These are phyloP conservation scores for Trichomycterus rosablanca DNA, from an alignment of 2,113 vertebrate species.

Conservation along the genomic window DNA sequence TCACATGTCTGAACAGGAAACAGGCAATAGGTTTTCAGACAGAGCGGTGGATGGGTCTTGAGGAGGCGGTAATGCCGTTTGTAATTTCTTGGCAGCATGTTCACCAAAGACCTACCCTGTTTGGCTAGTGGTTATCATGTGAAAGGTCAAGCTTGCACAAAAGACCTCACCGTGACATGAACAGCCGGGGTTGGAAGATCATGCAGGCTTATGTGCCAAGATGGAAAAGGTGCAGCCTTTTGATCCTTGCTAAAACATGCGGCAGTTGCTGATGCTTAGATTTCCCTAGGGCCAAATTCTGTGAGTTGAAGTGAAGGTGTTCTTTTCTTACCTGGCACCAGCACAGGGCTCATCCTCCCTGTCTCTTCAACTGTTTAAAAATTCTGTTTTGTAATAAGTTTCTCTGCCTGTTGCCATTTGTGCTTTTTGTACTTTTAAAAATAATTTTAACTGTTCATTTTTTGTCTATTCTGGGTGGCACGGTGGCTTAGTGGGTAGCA, in stretches of 20 bases:
- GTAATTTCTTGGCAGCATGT: slow-evolving; percentile 9
- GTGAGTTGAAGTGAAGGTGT: slow-evolving; percentile 23
- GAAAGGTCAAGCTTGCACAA: slow-evolving; percentile 28
- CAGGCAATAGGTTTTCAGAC: slow-evolving; percentile 5
- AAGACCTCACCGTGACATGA: slow-evolving; percentile 25
- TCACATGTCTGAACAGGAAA: slow-evolving; percentile 26
- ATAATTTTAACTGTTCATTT: too few species aligned
- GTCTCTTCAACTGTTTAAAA: too few species aligned
- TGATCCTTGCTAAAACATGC: slow-evolving; percentile 38
- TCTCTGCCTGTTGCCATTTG: too few species aligned
- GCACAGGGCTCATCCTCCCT: slow-evolving; percentile 2
- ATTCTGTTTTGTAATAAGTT: too few species aligned
- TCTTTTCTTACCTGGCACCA: slow-evolving; percentile 16
- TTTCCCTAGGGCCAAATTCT: slow-evolving; percentile 10
- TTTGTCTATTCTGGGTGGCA: too few species aligned
- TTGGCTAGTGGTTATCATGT: slow-evolving; percentile 14
- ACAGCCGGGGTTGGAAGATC: slow-evolving; percentile 37
- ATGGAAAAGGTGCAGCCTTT: slow-evolving; percentile 27
- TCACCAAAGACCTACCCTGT: too few species aligned
- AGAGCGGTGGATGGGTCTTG: not conserved
- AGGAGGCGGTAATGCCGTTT: slow-evolving; percentile 11
- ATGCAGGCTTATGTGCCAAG: slow-evolving; percentile 11
- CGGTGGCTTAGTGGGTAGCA: too few species aligned
- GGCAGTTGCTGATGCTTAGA: slow-evolving; percentile 24
- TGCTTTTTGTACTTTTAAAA: too few species aligned